These are phyloP conservation scores for Anniella stebbinsi DNA, from an alignment of 2,797 vertebrate genomes.

Conservation along the genomic window DNA sequence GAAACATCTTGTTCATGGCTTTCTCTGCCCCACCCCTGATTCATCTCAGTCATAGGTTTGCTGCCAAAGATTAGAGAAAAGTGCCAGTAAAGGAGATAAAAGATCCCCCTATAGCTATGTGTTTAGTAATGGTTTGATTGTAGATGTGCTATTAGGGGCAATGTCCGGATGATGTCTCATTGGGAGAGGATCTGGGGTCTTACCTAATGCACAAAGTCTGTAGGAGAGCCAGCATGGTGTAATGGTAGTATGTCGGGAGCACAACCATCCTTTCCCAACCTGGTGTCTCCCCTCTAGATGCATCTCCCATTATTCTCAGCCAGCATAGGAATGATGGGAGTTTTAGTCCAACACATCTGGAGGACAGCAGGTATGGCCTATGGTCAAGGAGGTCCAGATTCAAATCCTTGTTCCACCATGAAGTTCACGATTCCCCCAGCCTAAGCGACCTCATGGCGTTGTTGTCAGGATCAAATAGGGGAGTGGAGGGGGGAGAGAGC, in stretches of 20 bases:
- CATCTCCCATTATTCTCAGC: too few species aligned
- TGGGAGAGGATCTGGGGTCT: neutral
- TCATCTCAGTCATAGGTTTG: neutral
- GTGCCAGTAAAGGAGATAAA: neutral
- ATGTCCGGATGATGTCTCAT: neutral
- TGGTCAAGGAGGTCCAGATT: neutral
- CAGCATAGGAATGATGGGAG: too few species aligned
- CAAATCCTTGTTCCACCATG: neutral
- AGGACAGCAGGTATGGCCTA: too few species aligned
- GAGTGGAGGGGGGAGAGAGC: too few species aligned
- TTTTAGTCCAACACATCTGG: too few species aligned
- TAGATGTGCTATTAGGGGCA: constrained; percentile 2
- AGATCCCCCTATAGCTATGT: neutral
- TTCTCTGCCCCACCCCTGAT: neutral
- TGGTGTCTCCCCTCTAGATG: too few species aligned
- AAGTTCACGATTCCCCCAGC: neutral
- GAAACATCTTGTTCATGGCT: neutral
- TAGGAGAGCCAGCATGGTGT: neutral
- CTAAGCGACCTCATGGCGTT: neutral
- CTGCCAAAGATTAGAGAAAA: neutral
- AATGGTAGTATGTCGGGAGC: neutral
- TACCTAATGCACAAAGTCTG: neutral
- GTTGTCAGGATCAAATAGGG: neutral
- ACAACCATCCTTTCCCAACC: too few species aligned
- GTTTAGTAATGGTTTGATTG: constrained; percentile 14